Evolutionary conservation across 1,140 invertebrate genomes (phyloP).

Genomic region (Manduca sexta): DNA sequence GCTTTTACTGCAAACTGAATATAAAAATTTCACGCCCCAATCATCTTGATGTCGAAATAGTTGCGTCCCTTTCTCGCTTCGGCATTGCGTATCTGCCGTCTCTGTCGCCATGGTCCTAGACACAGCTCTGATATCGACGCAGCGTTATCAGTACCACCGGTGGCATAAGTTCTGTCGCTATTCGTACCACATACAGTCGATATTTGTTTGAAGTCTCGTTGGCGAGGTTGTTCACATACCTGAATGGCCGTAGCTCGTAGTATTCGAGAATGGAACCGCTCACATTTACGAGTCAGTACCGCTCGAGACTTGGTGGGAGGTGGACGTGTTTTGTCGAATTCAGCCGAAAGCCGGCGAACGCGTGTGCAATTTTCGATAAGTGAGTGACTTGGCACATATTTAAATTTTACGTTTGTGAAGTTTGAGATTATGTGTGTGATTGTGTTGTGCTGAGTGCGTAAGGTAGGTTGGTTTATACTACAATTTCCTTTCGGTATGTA

Average conservation of each 20-base stretch:
- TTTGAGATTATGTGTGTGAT: slow-evolving; percentile 45
- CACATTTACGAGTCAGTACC: slow-evolving; percentile 52
- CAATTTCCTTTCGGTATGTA: slow-evolving; percentile 61
- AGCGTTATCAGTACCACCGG: slow-evolving; percentile 49
- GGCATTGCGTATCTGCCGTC: slow-evolving; percentile 17
- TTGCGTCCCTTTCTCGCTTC: slow-evolving; percentile 24
- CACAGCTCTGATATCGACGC: slow-evolving; percentile 67
- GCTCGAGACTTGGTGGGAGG: slow-evolving; percentile 18
- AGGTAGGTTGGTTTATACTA: slow-evolving; percentile 5
- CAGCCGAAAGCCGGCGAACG: slow-evolving; percentile 26
- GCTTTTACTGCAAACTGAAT: slow-evolving; percentile 52
- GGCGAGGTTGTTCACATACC: slow-evolving; percentile 61
- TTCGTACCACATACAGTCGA: slow-evolving; percentile 25
- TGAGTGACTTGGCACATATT: slow-evolving; percentile 31
- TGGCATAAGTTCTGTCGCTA: neutral
- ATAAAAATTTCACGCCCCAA: slow-evolving; percentile 63
- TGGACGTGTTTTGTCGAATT: slow-evolving; percentile 19
- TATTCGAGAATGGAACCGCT: slow-evolving; percentile 55
- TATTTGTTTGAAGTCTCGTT: slow-evolving; percentile 30
- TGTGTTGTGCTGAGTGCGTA: slow-evolving; percentile 18
- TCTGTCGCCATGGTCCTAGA: slow-evolving; percentile 53
- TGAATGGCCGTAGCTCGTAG: slow-evolving; percentile 64
- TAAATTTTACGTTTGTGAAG: slow-evolving; percentile 42
- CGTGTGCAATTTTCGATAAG: slow-evolving; percentile 39
- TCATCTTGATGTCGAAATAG: slow-evolving; percentile 51